Evolutionary conservation across 2,113 vertebrate species (phyloP).

Genomic region (Sterrhoptilus dennistouni): DNA sequence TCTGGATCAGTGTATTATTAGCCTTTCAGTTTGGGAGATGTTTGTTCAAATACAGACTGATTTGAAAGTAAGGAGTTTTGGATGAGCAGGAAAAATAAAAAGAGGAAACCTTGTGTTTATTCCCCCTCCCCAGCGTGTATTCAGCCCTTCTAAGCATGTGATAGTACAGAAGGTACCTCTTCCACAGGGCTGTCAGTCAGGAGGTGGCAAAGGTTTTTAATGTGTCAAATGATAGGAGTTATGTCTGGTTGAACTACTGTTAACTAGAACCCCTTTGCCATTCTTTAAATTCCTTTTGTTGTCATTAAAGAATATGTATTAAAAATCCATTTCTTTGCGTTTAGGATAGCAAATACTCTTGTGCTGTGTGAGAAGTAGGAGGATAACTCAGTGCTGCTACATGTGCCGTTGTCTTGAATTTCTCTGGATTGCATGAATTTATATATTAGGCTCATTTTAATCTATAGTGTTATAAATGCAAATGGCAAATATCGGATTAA

Average conservation of each 20-base stretch:
- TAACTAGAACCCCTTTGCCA: not conserved
- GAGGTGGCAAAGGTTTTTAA: not conserved
- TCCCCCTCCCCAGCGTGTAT: not conserved
- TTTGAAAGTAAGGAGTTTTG: not conserved
- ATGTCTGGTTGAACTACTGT: not conserved
- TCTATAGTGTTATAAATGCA: too few relatives aligned
- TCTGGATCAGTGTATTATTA: not conserved
- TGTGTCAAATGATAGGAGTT: not conserved
- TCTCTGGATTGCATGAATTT: not conserved
- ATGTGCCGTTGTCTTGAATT: not conserved
- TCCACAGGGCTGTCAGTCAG: not conserved
- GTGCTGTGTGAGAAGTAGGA: not conserved
- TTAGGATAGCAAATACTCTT: not conserved
- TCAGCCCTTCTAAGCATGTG: not conserved
- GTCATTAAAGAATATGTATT: not conserved
- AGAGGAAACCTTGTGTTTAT: not conserved
- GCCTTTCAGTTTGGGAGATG: not conserved
- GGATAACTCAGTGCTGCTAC: not conserved
- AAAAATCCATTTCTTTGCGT: not conserved
- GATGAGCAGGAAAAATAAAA: not conserved
- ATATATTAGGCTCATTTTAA: not conserved
- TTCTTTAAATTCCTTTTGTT: not conserved
- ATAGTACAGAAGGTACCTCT: not conserved
- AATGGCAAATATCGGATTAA: too few relatives aligned
- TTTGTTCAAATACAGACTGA: not conserved